Evolutionary conservation across 2,113 vertebrate genomes (phyloP), one percentile per base, ranked within the genome.

Genomic region (Corythornis cristatus): DNA sequence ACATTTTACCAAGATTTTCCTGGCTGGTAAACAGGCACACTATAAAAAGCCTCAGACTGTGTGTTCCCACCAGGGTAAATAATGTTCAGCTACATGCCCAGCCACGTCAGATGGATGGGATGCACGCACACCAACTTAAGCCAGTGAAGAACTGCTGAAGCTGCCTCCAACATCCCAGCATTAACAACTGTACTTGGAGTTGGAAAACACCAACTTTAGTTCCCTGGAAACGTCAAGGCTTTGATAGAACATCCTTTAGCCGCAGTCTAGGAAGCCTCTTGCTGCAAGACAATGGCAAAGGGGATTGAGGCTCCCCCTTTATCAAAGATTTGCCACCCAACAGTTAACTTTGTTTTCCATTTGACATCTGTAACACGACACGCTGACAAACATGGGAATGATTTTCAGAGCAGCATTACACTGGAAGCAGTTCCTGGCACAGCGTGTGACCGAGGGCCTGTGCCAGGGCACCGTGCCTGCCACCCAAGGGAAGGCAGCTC

Each of bases 21-120:
- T 95, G 94, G 93, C 91, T 81, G 61, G 68, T 67, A 91, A 89
- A 60, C 66, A 68, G 0, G 2, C 8, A 22, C 25, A 14, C 91
- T 93, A 92, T 95, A 95, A 96, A 96, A 96, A 96, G 86, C 62
- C 81, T 94, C 92, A 79, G 87, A 86, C 79, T 92, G 84, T 61
- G 15, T 64, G 84, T 77, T 94, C 95, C 92, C 95, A 94, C 42
- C 46, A 86, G 82, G 61, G 64, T 89, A 96, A 96, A 89, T 89
- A 79, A 91, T 1, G 48, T 51, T 86, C 19, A 2, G 88, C 29
- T 19, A 2, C 2, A 43, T 64, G 87, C 78, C 84, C 8, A 91
- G 93, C 87, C 95, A 95, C 26, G 64, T 88, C 91, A 88, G 89
- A 92, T 3, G 37, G 56, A 91, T 56, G 83, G 37, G 56, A 91